A percentile compares a stretch with the other conserved stretches of the same genome.
Conservation (phyloP, 1,140 invertebrate genomes). For the Caenorhabditis latens region DNA sequence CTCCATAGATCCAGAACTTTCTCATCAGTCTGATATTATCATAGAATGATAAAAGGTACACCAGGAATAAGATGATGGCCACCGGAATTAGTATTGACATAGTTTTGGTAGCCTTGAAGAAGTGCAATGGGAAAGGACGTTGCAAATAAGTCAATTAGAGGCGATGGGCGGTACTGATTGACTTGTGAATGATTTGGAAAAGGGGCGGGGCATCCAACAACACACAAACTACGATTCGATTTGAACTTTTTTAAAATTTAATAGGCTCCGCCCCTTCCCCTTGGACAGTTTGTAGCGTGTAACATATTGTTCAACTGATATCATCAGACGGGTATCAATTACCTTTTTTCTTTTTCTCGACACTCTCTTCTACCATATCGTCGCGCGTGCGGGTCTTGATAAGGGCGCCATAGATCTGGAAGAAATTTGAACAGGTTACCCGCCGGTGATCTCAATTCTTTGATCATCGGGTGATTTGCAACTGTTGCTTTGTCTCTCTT, state of each 20-base stretch:
- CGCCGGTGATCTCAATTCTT: slow-evolving; percentile 44
- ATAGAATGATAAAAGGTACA: slow-evolving; percentile 47
- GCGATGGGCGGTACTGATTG: not conserved
- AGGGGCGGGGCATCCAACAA: not conserved
- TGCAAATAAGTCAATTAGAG: not conserved
- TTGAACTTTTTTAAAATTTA: not conserved
- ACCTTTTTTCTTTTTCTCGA: not conserved
- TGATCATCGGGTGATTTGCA: slow-evolving; percentile 18
- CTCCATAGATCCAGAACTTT: slow-evolving; percentile 51
- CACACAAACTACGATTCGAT: slow-evolving; percentile 8
- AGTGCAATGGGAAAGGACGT: not conserved
- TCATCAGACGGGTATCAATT: not conserved
- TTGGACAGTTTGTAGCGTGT: not conserved
- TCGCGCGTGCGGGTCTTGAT: not conserved
- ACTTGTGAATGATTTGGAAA: slow-evolving; percentile 30
- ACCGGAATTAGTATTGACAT: slow-evolving; percentile 18
- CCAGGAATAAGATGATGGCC: not conserved
- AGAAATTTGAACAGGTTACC: slow-evolving; percentile 35
- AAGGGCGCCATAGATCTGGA: slow-evolving; percentile 23
- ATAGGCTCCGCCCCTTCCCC: not conserved
- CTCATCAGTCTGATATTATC: slow-evolving; percentile 4
- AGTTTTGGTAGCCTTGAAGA: not conserved
- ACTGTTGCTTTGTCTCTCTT: not conserved
- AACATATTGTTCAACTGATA: slow-evolving; percentile 35
- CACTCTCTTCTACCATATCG: not conserved